Evolutionary conservation across 2,113 vertebrate genomes (phyloP).

Genomic region (Lamprotornis superbus): DNA sequence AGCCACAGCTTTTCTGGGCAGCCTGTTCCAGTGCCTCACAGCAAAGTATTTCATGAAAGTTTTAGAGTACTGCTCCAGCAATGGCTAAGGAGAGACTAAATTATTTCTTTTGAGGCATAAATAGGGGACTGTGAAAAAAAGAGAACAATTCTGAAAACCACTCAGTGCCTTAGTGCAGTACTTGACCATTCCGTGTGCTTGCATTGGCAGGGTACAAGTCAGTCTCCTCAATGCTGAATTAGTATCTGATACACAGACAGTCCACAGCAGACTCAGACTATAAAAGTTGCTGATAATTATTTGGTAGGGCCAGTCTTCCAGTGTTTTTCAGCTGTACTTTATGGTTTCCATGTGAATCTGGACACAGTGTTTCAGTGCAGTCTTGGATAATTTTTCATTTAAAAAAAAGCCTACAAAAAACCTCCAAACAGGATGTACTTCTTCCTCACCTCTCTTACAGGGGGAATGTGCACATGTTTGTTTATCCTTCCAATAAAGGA

Average conservation of each 20-base stretch:
- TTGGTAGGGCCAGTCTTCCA: background rate
- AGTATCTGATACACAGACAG: background rate
- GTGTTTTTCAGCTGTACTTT: background rate
- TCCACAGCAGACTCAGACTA: background rate
- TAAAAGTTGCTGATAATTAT: slow-evolving; percentile 5
- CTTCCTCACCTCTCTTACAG: background rate
- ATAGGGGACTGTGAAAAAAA: background rate
- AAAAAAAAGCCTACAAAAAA: background rate
- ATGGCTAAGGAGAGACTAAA: background rate
- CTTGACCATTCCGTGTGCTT: background rate
- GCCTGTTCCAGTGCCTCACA: background rate
- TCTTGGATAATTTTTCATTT: background rate
- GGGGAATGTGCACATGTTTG: background rate
- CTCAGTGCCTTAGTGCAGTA: background rate
- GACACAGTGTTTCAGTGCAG: background rate
- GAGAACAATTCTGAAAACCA: background rate
- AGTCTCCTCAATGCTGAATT: background rate
- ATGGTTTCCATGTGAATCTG: slow-evolving; percentile 13
- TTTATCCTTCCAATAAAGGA: background rate
- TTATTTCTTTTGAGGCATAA: background rate
- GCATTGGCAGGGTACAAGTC: background rate
- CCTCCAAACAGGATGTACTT: background rate
- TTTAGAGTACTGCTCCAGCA: background rate
- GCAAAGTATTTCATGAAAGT: background rate
- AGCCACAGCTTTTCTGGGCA: background rate